phyloP scores from a whole-genome alignment of 2,113 vertebrate genomes.

The Saguinus midas region DNA sequence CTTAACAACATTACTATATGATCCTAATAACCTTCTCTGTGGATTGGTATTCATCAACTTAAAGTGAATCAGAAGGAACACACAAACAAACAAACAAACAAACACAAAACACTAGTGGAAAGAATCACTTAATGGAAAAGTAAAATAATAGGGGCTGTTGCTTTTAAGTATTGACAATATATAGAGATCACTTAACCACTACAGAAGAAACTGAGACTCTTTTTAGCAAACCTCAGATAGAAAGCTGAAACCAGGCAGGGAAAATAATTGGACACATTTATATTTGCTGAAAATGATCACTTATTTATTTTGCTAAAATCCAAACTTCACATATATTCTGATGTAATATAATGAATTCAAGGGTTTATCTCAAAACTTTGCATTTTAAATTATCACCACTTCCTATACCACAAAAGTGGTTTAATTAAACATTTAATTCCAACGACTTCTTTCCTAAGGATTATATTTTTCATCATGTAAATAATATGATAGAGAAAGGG shows the following conservation, averaged over 20 bases:
- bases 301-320: slow-evolving; percentile 31
- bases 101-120: not conserved
- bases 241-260: not conserved
- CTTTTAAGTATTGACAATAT: not conserved
- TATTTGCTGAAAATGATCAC: not conserved
- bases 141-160: not conserved
- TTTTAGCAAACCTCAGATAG: not conserved
- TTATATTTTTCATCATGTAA: not conserved
- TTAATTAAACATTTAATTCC: not conserved
- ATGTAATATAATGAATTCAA: not conserved
- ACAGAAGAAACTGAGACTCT: not conserved
- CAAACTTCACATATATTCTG: not conserved
- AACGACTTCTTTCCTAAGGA: not conserved
- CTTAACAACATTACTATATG: not conserved
- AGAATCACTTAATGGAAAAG: not conserved
- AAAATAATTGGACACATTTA: not conserved
- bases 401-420: no score
- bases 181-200: not conserved
- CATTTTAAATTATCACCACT: not conserved
- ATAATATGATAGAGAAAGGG: not conserved
- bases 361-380: not conserved
- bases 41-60: not conserved
- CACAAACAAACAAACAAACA: no score
- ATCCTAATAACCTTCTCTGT: not conserved
- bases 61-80: not conserved